Evolutionary conservation across 1,140 invertebrate genomes (phyloP).

Genomic region (Steinernema feltiae): DNA sequence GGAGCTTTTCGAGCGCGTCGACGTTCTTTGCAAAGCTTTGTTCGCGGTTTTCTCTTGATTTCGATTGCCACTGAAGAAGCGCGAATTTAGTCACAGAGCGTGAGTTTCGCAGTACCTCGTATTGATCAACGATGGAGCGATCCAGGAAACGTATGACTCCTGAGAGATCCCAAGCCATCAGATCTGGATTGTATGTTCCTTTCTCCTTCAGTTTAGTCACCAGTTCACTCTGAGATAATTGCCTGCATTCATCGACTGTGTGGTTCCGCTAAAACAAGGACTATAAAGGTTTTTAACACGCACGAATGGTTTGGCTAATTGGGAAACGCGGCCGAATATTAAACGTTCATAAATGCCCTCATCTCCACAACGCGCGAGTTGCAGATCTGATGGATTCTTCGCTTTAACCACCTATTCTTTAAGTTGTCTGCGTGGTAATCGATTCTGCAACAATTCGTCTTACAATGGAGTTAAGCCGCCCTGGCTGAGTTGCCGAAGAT

Average conservation of each 20-base stretch:
- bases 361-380: not conserved
- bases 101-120: constrained; percentile 43
- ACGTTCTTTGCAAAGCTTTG: constrained; percentile 51
- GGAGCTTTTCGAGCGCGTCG: constrained; percentile 51
- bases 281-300: not conserved
- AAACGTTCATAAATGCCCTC: constrained; percentile 21
- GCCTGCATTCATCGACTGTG: constrained; percentile 51
- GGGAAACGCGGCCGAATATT: constrained; percentile 22
- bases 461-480: not conserved
- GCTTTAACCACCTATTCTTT: constrained; percentile 6
- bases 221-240: constrained; percentile 49
- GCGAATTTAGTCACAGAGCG: not conserved
- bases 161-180: constrained; percentile 56
- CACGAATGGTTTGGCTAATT: not conserved
- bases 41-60: constrained; percentile 44
- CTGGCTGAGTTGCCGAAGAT: constrained; percentile 15
- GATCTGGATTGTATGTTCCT: constrained; percentile 56
- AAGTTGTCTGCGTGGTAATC: constrained; percentile 13
- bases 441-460: not conserved
- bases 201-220: constrained; percentile 53
- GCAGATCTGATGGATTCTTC: constrained; percentile 15
- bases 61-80: constrained; percentile 43
- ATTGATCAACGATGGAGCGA: constrained; percentile 54
- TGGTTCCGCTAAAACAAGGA: constrained; percentile 45
- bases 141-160: constrained; percentile 56